These are phyloP conservation scores for Nasonia longicornis DNA, from an alignment of 1,140 invertebrate genomes.

Conservation along the genomic window DNA sequence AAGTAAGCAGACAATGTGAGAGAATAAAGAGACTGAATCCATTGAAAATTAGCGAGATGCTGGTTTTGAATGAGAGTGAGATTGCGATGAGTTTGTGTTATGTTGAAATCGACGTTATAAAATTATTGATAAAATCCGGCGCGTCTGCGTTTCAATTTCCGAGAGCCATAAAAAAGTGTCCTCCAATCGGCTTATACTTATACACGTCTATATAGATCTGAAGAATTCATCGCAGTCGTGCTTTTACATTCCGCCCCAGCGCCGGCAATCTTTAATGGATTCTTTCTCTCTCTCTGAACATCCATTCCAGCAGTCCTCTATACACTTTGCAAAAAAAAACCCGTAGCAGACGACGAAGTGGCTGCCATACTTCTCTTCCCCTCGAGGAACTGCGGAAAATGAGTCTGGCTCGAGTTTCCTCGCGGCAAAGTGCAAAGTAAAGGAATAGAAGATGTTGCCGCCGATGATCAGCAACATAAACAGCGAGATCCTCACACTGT, in stretches of 20 bases:
- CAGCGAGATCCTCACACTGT: slow-evolving; percentile 64
- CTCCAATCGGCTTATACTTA: not conserved
- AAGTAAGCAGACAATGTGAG: not conserved
- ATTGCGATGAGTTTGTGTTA: not conserved
- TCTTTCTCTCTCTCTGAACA: slow-evolving; percentile 19
- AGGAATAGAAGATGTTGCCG: slow-evolving; percentile 55
- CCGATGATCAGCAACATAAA: slow-evolving; percentile 65
- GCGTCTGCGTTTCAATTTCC: too few relatives aligned
- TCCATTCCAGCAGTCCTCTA: not conserved
- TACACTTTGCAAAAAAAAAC: not conserved
- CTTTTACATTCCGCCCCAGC: too few relatives aligned
- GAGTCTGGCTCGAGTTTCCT: slow-evolving; percentile 29
- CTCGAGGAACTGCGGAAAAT: slow-evolving; percentile 1
- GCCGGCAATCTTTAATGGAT: slow-evolving; percentile 42
- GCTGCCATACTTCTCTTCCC: not conserved
- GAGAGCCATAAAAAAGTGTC: not conserved
- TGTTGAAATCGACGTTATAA: not conserved
- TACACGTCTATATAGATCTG: not conserved
- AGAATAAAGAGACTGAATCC: not conserved
- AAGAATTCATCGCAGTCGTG: slow-evolving; percentile 3
- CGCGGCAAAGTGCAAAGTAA: slow-evolving; percentile 33
- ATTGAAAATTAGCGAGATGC: slow-evolving; percentile 12
- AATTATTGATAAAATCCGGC: too few relatives aligned
- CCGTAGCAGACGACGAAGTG: not conserved
- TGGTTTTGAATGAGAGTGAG: not conserved